phyloP scores from a whole-genome alignment of 2,888 invertebrate species.

The Mimas tiliae region DNA sequence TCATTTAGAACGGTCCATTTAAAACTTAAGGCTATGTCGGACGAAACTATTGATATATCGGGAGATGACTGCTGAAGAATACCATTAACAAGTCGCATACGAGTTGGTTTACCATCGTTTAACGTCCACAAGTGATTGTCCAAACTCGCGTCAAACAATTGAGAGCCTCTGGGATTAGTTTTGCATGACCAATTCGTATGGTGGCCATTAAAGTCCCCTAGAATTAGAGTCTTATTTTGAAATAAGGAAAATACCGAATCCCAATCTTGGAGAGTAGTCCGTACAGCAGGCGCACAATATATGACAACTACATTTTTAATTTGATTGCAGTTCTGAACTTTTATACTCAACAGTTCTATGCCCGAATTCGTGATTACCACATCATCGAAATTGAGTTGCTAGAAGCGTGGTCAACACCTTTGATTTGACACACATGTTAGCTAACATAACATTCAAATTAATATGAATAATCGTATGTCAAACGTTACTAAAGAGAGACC shows the following conservation, averaged over 20 bases:
- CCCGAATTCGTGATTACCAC: background rate
- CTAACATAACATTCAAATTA: no score
- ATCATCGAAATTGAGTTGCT: background rate
- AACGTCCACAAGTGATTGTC: conserved; percentile 31
- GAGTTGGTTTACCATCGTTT: conserved; percentile 35
- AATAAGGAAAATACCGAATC: conserved; percentile 14
- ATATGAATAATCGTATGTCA: no score
- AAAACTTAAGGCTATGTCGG: conserved; percentile 34
- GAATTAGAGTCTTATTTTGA: conserved; percentile 24
- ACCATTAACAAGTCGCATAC: conserved; percentile 31
- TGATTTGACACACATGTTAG: no score
- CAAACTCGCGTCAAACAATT: conserved; percentile 32
- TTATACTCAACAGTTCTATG: conserved; percentile 21
- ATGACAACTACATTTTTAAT: conserved; percentile 23
- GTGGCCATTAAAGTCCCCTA: conserved; percentile 36
- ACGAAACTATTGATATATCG: conserved; percentile 33
- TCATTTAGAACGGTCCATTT: conserved; percentile 34
- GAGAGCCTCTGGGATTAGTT: conserved; percentile 33
- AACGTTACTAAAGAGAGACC: no score
- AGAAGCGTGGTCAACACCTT: no score
- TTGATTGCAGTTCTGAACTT: conserved; percentile 13
- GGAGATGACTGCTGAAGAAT: conserved; percentile 34
- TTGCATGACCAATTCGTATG: conserved; percentile 37
- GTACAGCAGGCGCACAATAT: conserved; percentile 21
- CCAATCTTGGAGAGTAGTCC: conserved; percentile 22